Evolutionary conservation across 1,140 invertebrate genomes (phyloP).

Genomic region (Pseudomyrmex flavicornis): DNA sequence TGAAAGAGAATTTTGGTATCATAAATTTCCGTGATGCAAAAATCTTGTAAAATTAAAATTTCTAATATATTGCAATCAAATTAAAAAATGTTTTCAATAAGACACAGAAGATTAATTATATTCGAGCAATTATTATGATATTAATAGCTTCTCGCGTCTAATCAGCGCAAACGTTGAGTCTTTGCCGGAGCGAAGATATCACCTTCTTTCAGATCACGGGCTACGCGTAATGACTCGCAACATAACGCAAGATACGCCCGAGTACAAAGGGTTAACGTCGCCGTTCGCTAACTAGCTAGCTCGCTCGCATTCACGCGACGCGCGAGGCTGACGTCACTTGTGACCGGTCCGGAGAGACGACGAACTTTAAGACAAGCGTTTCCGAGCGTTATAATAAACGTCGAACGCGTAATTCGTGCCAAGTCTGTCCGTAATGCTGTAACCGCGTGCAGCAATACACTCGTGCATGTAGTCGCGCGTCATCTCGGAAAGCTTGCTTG

Average conservation of each 20-base stretch:
- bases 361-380: slow-evolving; percentile 59
- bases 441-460: slow-evolving; percentile 47
- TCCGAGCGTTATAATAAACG: slow-evolving; percentile 55
- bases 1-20: not conserved
- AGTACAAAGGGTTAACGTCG: slow-evolving; percentile 57
- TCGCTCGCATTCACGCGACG: slow-evolving; percentile 36
- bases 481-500: slow-evolving; percentile 54
- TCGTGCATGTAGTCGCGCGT: slow-evolving; percentile 39
- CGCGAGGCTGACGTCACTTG: slow-evolving; percentile 47
- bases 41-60: no score
- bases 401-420: slow-evolving; percentile 60
- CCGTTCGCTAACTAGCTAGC: slow-evolving; percentile 5
- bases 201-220: slow-evolving; percentile 35
- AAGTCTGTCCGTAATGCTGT: slow-evolving; percentile 50
- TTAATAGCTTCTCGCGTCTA: not conserved
- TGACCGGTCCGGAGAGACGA: slow-evolving; percentile 56
- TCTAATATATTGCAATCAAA: not conserved
- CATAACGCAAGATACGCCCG: slow-evolving; percentile 49
- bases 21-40: not conserved
- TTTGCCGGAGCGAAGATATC: slow-evolving; percentile 26
- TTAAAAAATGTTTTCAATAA: not conserved
- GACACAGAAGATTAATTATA: slow-evolving; percentile 1
- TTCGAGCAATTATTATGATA: not conserved
- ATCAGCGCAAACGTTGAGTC: slow-evolving; percentile 18
- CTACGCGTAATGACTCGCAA: slow-evolving; percentile 35